Percentiles rank a stretch among this genome's conserved stretches.
phyloP scores from a whole-genome alignment of 2,888 invertebrate genomes.

The Pilophorus perplexus region DNA sequence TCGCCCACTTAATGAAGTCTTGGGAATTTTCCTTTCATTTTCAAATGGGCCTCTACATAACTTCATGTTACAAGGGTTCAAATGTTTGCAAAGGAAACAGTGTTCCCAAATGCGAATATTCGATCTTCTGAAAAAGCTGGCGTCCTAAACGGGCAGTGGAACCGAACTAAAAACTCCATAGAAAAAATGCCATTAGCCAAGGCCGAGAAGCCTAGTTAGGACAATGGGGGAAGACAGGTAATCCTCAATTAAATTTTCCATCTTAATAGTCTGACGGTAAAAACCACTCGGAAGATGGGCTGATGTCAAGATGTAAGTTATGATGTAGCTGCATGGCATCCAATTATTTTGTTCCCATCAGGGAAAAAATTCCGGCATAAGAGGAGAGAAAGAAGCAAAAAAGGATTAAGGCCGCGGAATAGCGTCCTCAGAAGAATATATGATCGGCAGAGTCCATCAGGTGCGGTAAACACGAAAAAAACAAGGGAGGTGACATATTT shows the following conservation, averaged over 20 bases:
- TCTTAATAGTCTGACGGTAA: constrained; percentile 4
- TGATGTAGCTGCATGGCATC: constrained; percentile 16
- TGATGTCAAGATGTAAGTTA: constrained; percentile 18
- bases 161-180: too few species aligned
- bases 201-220: not conserved
- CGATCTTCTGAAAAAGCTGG: too few species aligned
- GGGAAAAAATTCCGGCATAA: too few species aligned
- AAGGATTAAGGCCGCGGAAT: constrained; percentile 10
- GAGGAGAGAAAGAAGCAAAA: constrained; percentile 1
- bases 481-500: constrained; percentile 20
- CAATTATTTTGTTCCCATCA: constrained; percentile 18
- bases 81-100: too few species aligned
- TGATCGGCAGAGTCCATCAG: not conserved
- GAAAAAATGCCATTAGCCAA: too few species aligned
- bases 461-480: constrained; percentile 14
- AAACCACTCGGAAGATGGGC: not conserved
- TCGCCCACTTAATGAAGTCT: too few species aligned
- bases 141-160: too few species aligned
- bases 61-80: too few species aligned
- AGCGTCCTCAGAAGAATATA: constrained; percentile 10
- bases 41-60: too few species aligned
- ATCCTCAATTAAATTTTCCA: constrained; percentile 7
- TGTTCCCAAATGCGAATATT: too few species aligned
- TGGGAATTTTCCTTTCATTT: too few species aligned
- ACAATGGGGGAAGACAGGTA: constrained; percentile 10